phyloP scores from a whole-genome alignment of 2,797 vertebrate genomes.

The Pristis pectinata region DNA sequence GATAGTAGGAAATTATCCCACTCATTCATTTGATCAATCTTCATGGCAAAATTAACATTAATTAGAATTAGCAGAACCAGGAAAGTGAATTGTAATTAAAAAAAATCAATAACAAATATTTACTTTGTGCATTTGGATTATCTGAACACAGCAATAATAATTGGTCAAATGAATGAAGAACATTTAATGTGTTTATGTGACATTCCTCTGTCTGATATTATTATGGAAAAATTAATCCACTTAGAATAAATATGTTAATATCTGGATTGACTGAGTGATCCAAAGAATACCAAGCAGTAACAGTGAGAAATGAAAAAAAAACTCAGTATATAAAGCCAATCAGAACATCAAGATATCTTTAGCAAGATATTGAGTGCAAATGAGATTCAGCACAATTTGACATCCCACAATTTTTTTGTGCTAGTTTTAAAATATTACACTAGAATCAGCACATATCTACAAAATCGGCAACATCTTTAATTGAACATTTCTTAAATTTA shows the following conservation, averaged over 20 bases:
- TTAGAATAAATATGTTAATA: neutral
- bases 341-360: no score
- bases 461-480: neutral
- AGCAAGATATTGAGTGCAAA: neutral
- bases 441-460: neutral
- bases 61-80: neutral
- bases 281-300: neutral
- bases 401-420: neutral
- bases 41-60: neutral
- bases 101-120: neutral
- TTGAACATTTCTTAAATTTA: no score
- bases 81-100: neutral
- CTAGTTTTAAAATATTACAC: neutral
- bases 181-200: neutral
- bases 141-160: neutral
- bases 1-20: neutral
- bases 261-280: neutral
- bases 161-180: neutral
- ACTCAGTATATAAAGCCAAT: neutral
- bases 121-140: neutral
- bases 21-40: neutral
- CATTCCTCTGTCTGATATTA: neutral
- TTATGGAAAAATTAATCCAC: neutral
- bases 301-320: neutral
- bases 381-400: neutral